Evolutionary conservation across 2,113 vertebrate species (phyloP).

Genomic region (Petrocephalus microphthalmus): DNA sequence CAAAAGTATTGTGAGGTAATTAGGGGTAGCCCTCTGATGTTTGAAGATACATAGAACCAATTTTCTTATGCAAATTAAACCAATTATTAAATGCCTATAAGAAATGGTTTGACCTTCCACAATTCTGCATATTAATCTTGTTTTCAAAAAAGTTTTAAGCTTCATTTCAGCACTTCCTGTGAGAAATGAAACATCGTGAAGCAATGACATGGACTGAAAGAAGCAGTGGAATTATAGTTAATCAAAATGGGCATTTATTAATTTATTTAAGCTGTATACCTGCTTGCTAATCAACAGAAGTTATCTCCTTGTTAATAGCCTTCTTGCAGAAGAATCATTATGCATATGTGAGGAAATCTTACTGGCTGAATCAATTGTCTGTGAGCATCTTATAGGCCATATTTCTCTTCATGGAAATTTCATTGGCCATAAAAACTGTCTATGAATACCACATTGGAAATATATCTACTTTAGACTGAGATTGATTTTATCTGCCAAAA

Average conservation of each 20-base stretch:
- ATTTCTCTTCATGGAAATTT: not conserved
- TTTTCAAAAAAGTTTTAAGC: constrained; percentile 26
- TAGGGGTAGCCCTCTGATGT: constrained; percentile 36
- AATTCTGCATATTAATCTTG: constrained; percentile 25
- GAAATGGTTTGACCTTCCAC: constrained; percentile 37
- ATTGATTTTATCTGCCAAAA: not conserved
- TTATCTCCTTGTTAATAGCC: not conserved
- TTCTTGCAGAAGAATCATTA: not conserved
- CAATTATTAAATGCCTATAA: constrained; percentile 38
- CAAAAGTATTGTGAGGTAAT: constrained; percentile 34
- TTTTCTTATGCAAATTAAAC: constrained; percentile 45
- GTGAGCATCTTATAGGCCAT: not conserved
- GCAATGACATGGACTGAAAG: not conserved
- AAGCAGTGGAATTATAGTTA: not conserved
- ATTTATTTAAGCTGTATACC: not conserved
- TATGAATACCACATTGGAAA: not conserved
- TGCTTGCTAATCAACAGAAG: not conserved
- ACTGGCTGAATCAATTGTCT: not conserved
- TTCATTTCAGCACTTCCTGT: constrained; percentile 16
- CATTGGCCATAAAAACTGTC: not conserved
- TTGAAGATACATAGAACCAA: constrained; percentile 45
- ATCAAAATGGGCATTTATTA: not conserved
- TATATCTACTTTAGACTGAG: not conserved
- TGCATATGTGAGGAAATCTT: not conserved
- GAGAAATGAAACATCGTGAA: constrained; percentile 9